phyloP scores from a whole-genome alignment of 2,888 invertebrate genomes.

The Rhingia campestris region DNA sequence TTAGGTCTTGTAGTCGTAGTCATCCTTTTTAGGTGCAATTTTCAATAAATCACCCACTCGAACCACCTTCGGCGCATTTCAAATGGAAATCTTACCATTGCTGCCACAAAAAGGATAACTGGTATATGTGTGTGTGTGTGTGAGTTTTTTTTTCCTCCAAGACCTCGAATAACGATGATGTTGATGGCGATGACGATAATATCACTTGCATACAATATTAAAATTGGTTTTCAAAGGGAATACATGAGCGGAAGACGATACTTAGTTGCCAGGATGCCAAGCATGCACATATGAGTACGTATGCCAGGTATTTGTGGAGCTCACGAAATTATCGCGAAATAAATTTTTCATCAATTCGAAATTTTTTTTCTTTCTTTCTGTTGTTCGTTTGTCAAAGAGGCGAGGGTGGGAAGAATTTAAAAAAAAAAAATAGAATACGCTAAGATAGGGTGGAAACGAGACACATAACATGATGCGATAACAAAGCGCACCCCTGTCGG shows the following conservation, averaged over 20 bases:
- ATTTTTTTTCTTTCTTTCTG: conserved; percentile 12
- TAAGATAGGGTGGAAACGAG: conserved; percentile 52
- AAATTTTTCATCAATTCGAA: conserved; percentile 72
- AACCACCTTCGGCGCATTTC: conserved; percentile 56
- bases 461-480: conserved; percentile 63
- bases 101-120: conserved; percentile 46
- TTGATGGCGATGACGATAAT: conserved; percentile 71
- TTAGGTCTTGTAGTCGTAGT: neutral
- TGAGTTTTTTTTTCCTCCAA: conserved; percentile 9
- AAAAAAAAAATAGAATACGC: conserved; percentile 47
- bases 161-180: conserved; percentile 61
- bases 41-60: conserved; percentile 65
- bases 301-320: conserved; percentile 52
- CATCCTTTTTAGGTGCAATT: conserved; percentile 56
- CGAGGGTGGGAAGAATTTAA: conserved; percentile 6
- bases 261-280: conserved; percentile 60
- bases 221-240: conserved; percentile 74
- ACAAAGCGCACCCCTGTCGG: conserved; percentile 50
- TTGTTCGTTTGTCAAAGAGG: neutral
- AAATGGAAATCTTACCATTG: neutral
- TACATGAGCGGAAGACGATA: conserved; percentile 62
- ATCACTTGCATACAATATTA: conserved; percentile 73
- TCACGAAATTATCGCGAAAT: conserved; percentile 69
- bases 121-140: neutral
- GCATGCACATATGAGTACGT: conserved; percentile 23